Evolutionary conservation across 2,113 vertebrate species (phyloP), one percentile per base, ranked within the genome.

Genomic region (Diglossa brunneiventris): DNA sequence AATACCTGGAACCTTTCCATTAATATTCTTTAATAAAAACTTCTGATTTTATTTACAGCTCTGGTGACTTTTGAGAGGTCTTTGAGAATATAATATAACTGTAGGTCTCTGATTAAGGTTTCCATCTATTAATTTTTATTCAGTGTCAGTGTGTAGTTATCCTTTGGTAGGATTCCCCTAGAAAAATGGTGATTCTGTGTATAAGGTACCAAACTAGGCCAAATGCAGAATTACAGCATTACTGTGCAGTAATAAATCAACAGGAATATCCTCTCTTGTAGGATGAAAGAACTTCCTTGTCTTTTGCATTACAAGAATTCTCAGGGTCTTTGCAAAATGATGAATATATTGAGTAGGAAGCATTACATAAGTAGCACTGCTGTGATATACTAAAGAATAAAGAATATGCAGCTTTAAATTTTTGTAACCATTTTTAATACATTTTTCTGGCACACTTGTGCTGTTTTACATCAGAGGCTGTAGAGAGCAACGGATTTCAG

Each of bases 71-170:
- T 75, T n/a, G 46, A 81, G 73, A 46, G 12, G 24, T 90, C 72
- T 44, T 92, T 83, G 33, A 88, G n/a, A 81, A 66, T 86, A 52
- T 68, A 73, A n/a, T 69, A 35, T 67, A 83, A 41, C 63, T 59
- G 7, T n/a, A 83, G 23, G 22, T 69, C 55, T 90, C 35, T 86
- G 53, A 50, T 58, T 70, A 63, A 83, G 22, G 24, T 87, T 87
- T 89, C 58, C 12, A 52, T 86, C 55, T 85, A 80, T 90, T 94
- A 46, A 62, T 92, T 92, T 77, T 90, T 86, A 52, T n/a, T 83
- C 27, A 83, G 11, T 85, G 50, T 55, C 75, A 88, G 49, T 86
- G 67, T 77, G 13, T 67, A 91, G 73, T 86, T 86, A 70, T 55
- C 20, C 13, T 39, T 28, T 55, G 41, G 66, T 73, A 92, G 23